A percentile compares a stretch with the other conserved stretches of the same genome.
phyloP scores from a whole-genome alignment of 30 jellyfish, hydroid and myxozoan genomes.

The Calvadosia cruxmelitensis region DNA sequence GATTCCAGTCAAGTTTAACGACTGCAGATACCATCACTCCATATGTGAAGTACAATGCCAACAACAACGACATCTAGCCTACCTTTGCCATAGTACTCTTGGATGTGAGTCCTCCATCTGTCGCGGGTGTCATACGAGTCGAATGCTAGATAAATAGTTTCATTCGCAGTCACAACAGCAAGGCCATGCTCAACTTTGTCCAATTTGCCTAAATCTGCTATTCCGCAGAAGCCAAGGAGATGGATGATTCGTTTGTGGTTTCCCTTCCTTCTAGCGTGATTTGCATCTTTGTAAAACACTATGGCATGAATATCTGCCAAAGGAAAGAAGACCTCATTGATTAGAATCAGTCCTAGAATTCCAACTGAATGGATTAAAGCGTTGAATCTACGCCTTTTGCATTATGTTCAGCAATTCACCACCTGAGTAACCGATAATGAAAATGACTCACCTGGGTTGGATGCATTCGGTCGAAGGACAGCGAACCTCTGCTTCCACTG shows the following conservation, averaged over 20 bases:
- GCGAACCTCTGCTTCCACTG: conserved; percentile 84
- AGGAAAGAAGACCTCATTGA: too few species aligned
- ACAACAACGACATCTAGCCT: not conserved
- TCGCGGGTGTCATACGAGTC: conserved; percentile 15
- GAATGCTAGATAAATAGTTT: conserved; percentile 47
- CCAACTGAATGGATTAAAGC: too few species aligned
- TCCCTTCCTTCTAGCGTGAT: conserved; percentile 27
- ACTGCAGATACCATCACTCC: not conserved
- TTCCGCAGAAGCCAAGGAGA: conserved; percentile 58
- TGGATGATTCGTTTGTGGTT: conserved; percentile 44
- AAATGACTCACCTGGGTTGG: conserved; percentile 24
- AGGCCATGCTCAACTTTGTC: conserved; percentile 62
- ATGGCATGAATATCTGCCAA: conserved; percentile 1
- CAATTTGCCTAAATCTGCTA: conserved; percentile 10
- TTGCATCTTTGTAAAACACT: conserved; percentile 49
- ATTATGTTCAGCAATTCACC: too few species aligned
- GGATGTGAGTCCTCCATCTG: conserved; percentile 39
- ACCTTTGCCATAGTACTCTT: conserved; percentile 58
- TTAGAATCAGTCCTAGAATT: too few species aligned
- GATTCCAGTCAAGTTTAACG: too few species aligned
- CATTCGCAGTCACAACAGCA: conserved; percentile 40
- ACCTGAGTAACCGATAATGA: too few species aligned
- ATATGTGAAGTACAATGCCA: not conserved
- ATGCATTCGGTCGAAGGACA: conserved; percentile 32
- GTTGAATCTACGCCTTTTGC: too few species aligned